Evolutionary conservation across 2,888 invertebrate species (phyloP).

Genomic region (Eupithecia abbreviata): DNA sequence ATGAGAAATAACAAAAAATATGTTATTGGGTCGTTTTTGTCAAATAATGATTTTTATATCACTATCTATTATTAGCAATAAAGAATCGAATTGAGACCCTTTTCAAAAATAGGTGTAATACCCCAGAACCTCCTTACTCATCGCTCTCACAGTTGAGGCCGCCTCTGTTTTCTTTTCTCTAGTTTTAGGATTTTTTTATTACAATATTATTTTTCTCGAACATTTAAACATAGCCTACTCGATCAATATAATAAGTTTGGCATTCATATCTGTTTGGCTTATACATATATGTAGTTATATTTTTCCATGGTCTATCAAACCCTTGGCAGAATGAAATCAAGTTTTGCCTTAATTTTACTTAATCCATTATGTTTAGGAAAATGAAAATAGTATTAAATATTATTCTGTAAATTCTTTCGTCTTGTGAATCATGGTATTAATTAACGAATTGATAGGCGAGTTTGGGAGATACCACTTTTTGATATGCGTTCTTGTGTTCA

Average conservation of each 20-base stretch:
- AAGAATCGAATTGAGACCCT: no score
- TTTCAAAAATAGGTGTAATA: no score
- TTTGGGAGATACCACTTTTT: constrained; percentile 81
- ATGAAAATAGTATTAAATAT: neutral
- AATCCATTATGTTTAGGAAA: neutral
- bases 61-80: no score
- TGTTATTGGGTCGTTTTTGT: no score
- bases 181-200: no score
- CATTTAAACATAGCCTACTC: neutral
- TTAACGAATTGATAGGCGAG: constrained; percentile 71
- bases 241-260: neutral
- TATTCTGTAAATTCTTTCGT: neutral
- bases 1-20: no score
- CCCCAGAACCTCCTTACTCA: no score
- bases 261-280: neutral
- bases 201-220: neutral
- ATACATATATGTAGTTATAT: neutral
- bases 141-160: no score
- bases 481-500: constrained; percentile 70
- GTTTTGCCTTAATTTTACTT: neutral
- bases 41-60: no score
- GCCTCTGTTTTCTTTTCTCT: no score
- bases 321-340: neutral
- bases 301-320: neutral
- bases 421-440: constrained; percentile 52